Evolutionary conservation across 1,140 invertebrate species (phyloP), one percentile per base, ranked within the genome.

Genomic region (Drosophila repleta): DNA sequence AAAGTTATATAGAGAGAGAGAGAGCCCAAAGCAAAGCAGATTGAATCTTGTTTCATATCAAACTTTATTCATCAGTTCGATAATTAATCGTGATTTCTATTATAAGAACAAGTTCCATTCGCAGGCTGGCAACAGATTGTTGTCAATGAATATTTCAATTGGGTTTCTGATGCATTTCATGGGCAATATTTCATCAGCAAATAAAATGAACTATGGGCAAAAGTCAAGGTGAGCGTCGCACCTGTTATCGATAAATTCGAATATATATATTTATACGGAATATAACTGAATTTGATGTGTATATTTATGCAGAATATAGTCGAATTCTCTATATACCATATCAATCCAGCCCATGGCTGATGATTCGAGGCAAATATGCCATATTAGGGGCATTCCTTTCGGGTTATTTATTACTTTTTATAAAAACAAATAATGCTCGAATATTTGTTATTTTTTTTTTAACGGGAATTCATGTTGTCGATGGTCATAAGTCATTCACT

Each of bases 111-210:
- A 21, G 29, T 37, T 53, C 32, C 18, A 13, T 15, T 21, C 20
- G 3, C 32, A 53, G n/a, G n/a, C 29, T 15, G 11, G 2, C 18
- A 15, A 53, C 1, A 41, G 17, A 24, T 48, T 37, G 6, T n/a
- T n/a, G n/a, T n/a, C n/a, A n/a, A 3, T 67, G 29, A n/a, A 39
- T 20, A 29, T 29, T 29, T 29, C 29, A 7, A 29, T 5, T 29
- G 29, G 8, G 1, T 18, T 15, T n/a, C 60, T 70, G 67, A 70
- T 70, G 67, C 45, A 65, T 45, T 41, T 41, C 1, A 5, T 13
- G 24, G 41, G 10, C n/a, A 7, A 11, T 41, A 70, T 70, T 70
- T 43, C 67, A 65, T 70, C 67, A 70, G 21, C 67, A 49, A 21
- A 8, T 24, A 20, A 15, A 20, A 56, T 64, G 39, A 53, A 64